Evolutionary conservation across 2,113 vertebrate species (phyloP), one percentile per base, ranked within the genome.

Genomic region (Trinectes maculatus): DNA sequence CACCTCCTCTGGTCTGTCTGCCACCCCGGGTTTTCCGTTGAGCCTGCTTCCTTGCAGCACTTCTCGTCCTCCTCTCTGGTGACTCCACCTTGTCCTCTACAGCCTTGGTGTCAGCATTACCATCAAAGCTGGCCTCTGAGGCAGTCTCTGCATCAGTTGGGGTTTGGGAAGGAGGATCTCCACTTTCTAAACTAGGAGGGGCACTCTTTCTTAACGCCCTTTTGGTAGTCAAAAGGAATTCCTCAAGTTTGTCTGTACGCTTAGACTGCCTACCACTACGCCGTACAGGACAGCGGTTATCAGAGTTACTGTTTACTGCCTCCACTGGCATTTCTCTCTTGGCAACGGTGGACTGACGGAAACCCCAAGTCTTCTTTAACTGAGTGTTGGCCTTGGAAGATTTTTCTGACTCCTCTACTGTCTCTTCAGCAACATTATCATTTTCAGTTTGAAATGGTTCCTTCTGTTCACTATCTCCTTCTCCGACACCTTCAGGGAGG

Each of bases 181-280:
- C 92, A 31, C 95, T 93, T 63, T 99, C 98, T 8, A 95, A 67
- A 49, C 87, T 85, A 0, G 88, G 76, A 0, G 95, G 91, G 1
- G 83, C 82, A 0, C 53, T 93, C 64, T 81, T 94, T 54, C 96
- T 89, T 0, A 91, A 90, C 1, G 60, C 80, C 74, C 98, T 91
- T 25, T 93, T 98, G 2, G 97, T 92, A 0, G 95, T 96, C 1
- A 93, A 95, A 7, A 99, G 94, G 66, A 99, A 99, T 77, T 99
- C 97, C 44, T 99, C 96, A 8, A 97, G 93, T 24, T 97, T 91
- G 86, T 97, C 96, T 0, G 97, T 98, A 3, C 96, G 94, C 58
- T 99, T 98, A 0, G 98, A 92, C 80, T 99, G 97, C 34, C 98
- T 84, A 0, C 98, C 96, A 0, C 97, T 99, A 13, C 96, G 96